phyloP scores from a whole-genome alignment of 2,113 vertebrate species.

The Hemiprocne comata region DNA sequence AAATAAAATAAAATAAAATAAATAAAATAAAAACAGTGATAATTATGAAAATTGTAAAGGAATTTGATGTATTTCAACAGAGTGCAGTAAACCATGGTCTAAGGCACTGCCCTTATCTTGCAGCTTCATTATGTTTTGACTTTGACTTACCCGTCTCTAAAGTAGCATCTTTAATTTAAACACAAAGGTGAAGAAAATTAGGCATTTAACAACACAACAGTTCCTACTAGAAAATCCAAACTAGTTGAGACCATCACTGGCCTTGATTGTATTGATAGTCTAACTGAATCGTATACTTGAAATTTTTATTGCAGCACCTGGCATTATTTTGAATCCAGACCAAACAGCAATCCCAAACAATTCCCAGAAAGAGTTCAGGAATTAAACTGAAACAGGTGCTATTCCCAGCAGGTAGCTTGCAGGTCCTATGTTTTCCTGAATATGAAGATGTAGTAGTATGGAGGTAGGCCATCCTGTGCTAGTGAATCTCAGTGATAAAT shows the following conservation, averaged over 20 bases:
- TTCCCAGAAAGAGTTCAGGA: neutral
- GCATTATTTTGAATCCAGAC: neutral
- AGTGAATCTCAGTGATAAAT: neutral
- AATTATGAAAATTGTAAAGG: neutral
- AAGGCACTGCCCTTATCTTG: neutral
- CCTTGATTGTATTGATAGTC: neutral
- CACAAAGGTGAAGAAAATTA: neutral
- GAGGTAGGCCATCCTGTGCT: neutral
- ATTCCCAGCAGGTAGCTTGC: neutral
- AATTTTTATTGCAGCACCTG: neutral
- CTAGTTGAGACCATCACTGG: neutral
- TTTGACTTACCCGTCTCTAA: neutral
- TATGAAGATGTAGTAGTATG: neutral
- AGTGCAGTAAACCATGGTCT: neutral
- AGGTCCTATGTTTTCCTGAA: neutral
- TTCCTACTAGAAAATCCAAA: neutral
- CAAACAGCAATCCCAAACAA: neutral
- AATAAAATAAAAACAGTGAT: too few relatives aligned
- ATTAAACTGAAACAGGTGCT: neutral
- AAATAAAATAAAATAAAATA: too few relatives aligned
- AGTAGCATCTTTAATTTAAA: neutral
- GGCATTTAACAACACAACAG: neutral
- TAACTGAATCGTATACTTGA: neutral
- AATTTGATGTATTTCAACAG: neutral
- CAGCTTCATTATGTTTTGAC: neutral